Evolutionary conservation across 30 jellyfish, hydroid and myxozoan species (phyloP).

Genomic region (Hydra vulgaris): DNA sequence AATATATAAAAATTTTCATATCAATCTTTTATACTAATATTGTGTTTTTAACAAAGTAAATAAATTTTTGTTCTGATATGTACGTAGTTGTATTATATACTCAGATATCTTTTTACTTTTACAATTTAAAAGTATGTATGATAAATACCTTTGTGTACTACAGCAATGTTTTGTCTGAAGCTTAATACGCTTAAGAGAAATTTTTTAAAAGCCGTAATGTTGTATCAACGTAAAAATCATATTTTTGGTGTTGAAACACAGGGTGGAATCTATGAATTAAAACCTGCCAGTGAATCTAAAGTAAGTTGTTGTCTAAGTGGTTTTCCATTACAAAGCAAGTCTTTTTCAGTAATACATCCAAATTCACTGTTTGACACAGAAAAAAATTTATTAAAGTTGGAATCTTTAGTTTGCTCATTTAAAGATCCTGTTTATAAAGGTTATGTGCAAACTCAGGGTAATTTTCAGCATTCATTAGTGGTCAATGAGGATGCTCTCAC

Average conservation of each 20-base stretch:
- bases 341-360: background rate
- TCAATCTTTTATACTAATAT: no score
- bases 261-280: constrained; percentile 11
- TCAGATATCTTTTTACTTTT: no score
- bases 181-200: background rate
- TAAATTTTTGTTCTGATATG: no score
- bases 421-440: constrained; percentile 3
- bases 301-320: background rate
- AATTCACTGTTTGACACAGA: background rate
- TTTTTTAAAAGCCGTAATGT: background rate
- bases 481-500: background rate
- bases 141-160: background rate
- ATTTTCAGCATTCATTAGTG: background rate
- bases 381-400: background rate
- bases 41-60: no score
- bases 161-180: background rate
- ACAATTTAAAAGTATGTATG: no score
- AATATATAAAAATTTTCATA: no score
- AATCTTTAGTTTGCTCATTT: background rate
- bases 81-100: no score
- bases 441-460: background rate
- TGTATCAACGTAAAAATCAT: background rate
- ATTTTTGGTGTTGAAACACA: constrained; percentile 18
- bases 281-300: background rate
- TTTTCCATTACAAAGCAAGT: background rate